Evolutionary conservation across 1,140 invertebrate species (phyloP).

Genomic region (Formica selysi): DNA sequence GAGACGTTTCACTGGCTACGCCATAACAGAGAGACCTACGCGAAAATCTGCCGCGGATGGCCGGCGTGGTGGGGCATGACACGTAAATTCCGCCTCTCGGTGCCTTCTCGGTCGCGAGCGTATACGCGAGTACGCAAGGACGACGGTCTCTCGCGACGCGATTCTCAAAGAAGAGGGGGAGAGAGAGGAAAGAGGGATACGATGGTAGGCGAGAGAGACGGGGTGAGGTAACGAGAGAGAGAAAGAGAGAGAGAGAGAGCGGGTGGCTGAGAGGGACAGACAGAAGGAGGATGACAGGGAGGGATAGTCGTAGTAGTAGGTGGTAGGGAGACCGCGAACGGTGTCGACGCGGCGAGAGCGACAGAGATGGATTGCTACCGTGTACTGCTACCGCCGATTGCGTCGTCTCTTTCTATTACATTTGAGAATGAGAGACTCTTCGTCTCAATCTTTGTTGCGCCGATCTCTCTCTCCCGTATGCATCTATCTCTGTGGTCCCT

Average conservation of each 20-base stretch:
- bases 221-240: not conserved
- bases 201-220: not conserved
- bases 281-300: constrained; percentile 39
- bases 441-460: constrained; percentile 35
- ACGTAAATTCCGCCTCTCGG: constrained; percentile 68
- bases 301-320: not conserved
- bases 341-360: constrained; percentile 21
- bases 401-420: constrained; percentile 56
- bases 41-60: constrained; percentile 66
- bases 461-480: constrained; percentile 24
- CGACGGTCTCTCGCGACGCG: constrained; percentile 67
- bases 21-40: constrained; percentile 65
- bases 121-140: constrained; percentile 69
- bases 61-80: constrained; percentile 69
- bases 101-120: constrained; percentile 52
- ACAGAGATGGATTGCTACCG: constrained; percentile 56
- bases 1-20: constrained; percentile 55
- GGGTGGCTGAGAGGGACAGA: not conserved
- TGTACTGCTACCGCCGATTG: constrained; percentile 34
- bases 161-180: constrained; percentile 56
- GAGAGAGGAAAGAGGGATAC: constrained; percentile 45
- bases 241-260: not conserved
- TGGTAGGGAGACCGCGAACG: constrained; percentile 22
- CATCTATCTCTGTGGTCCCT: not conserved
- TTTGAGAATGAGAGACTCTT: not conserved